Conservation (phyloP, 2,888 invertebrate species). For the Tyria jacobaeae region DNA sequence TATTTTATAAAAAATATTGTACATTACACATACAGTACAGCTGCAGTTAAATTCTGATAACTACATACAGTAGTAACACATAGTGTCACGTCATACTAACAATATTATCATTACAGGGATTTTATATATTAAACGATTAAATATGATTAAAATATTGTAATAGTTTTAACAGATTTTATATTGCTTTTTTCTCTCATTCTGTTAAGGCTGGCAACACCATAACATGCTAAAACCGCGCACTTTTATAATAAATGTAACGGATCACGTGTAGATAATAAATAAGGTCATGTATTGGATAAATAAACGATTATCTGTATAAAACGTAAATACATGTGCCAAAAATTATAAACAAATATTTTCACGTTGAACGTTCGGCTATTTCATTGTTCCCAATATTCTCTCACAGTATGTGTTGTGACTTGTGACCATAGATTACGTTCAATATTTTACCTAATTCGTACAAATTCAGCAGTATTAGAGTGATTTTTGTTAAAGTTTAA, state of each 20-base stretch:
- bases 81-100: slow-evolving; percentile 80
- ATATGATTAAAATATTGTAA: slow-evolving; percentile 81
- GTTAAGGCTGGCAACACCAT: slow-evolving; percentile 58
- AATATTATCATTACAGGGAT: slow-evolving; percentile 87
- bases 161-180: slow-evolving; percentile 77
- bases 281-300: slow-evolving; percentile 61
- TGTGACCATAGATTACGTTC: slow-evolving; percentile 72
- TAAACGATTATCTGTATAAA: slow-evolving; percentile 57
- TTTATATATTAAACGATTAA: slow-evolving; percentile 84
- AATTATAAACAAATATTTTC: slow-evolving; percentile 47
- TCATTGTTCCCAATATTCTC: slow-evolving; percentile 27
- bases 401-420: slow-evolving; percentile 65
- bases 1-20: slow-evolving; percentile 83
- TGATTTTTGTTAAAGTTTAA: slow-evolving; percentile 86
- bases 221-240: slow-evolving; percentile 43
- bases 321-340: slow-evolving; percentile 79
- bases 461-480: slow-evolving; percentile 86
- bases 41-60: slow-evolving; percentile 56
- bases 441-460: slow-evolving; percentile 83
- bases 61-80: slow-evolving; percentile 51
- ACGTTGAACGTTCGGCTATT: slow-evolving; percentile 28
- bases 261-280: slow-evolving; percentile 51
- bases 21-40: slow-evolving; percentile 74
- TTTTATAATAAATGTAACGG: slow-evolving; percentile 52
- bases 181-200: slow-evolving; percentile 69